Conservation (phyloP, 2,888 invertebrate species). For the Liopterus haemorrhoidalis region DNA sequence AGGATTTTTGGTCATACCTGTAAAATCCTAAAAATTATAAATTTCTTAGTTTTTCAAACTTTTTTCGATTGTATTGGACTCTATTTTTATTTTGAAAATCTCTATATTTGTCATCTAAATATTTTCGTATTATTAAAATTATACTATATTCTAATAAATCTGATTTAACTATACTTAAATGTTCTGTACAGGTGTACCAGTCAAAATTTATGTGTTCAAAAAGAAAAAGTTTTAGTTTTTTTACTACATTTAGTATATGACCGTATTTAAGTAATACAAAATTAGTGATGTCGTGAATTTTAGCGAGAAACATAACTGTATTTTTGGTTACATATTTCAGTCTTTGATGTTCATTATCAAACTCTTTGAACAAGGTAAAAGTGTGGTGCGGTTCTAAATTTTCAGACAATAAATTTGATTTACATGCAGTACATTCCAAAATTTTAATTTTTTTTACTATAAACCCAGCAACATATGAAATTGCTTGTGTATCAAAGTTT, state of each 20-base stretch:
- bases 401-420: slow-evolving; percentile 3
- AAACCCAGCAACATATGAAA: slow-evolving; percentile 9
- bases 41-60: no score
- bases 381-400: slow-evolving; percentile 7
- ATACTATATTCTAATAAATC: no score
- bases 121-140: no score
- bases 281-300: slow-evolving; percentile 6
- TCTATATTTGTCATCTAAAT: no score
- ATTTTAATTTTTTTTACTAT: slow-evolving; percentile 4
- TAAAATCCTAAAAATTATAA: no score
- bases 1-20: no score
- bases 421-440: background rate
- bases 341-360: slow-evolving; percentile 6
- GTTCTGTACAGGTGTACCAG: no score
- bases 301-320: background rate
- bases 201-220: no score
- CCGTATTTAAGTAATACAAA: background rate
- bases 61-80: no score
- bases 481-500: slow-evolving; percentile 7
- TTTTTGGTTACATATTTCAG: slow-evolving; percentile 7
- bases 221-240: slow-evolving; percentile 8
- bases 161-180: no score
- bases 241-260: background rate
- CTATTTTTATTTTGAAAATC: no score
- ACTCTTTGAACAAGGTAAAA: slow-evolving; percentile 8